Conservation (phyloP, 2,797 vertebrate genomes). For the Leptoclinus maculatus region DNA sequence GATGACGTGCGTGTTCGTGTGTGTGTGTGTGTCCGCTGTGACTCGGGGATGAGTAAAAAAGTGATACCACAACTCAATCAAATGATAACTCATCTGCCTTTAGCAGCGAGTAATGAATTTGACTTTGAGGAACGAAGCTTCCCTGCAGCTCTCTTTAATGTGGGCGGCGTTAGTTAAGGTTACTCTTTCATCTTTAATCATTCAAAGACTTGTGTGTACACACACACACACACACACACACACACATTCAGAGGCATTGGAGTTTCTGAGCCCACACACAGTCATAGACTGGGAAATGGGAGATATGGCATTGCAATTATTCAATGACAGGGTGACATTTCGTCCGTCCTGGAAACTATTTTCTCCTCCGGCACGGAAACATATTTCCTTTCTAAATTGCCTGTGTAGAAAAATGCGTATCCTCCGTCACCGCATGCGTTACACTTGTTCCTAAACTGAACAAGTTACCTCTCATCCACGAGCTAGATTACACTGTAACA, state of each 20-base stretch:
- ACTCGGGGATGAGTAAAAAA: constrained; percentile 17
- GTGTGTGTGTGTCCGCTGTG: constrained; percentile 14
- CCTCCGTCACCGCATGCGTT: constrained; percentile 3
- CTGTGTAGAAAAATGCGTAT: not conserved
- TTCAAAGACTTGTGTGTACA: too few relatives aligned
- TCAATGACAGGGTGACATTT: constrained; percentile 70
- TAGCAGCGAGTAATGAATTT: constrained; percentile 49
- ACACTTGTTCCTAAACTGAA: constrained; percentile 16
- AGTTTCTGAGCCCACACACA: constrained; percentile 64
- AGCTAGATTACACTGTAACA: not conserved
- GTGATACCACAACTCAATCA: constrained; percentile 63
- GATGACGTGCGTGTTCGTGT: constrained; percentile 14
- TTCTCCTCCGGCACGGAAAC: constrained; percentile 42
- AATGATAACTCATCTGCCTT: constrained; percentile 70
- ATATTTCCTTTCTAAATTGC: constrained; percentile 25
- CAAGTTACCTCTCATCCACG: not conserved
- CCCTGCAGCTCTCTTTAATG: constrained; percentile 55
- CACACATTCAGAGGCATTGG: constrained; percentile 42
- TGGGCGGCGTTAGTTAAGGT: constrained; percentile 45
- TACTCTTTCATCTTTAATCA: constrained; percentile 67
- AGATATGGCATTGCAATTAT: constrained; percentile 61
- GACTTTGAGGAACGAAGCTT: constrained; percentile 57
- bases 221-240: too few relatives aligned
- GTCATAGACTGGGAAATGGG: constrained; percentile 47
- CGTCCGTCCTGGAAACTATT: constrained; percentile 43